Percentiles rank a stretch among this genome's conserved stretches.
phyloP scores from a whole-genome alignment of 1,140 invertebrate genomes.

The Drosophila parvula region DNA sequence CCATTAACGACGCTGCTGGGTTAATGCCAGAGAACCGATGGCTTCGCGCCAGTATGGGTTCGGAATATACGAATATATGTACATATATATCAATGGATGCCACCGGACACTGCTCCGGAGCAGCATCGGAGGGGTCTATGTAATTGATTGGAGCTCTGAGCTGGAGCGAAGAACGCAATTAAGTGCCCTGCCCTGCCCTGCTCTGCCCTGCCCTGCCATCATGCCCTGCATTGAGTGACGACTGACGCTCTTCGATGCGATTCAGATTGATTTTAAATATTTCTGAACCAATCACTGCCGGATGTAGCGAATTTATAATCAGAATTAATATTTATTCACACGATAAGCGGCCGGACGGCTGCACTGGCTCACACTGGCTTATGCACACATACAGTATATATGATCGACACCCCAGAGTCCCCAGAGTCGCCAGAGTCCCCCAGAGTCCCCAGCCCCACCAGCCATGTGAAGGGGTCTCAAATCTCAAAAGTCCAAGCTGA shows the following conservation, averaged over 20 bases:
- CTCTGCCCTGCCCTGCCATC: constrained; percentile 1
- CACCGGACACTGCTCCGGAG: background rate
- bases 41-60: constrained; percentile 5
- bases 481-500: constrained; percentile 38
- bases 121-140: constrained; percentile 19
- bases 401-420: background rate
- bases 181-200: constrained; percentile 26
- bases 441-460: background rate
- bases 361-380: constrained; percentile 13
- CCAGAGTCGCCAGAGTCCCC: too few relatives aligned
- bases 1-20: constrained; percentile 55
- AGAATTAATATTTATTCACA: constrained; percentile 35
- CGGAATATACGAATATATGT: constrained; percentile 8
- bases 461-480: constrained; percentile 8
- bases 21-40: constrained; percentile 33
- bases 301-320: constrained; percentile 57
- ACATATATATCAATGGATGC: constrained; percentile 8
- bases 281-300: constrained; percentile 36
- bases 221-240: too few relatives aligned
- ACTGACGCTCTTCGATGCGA: constrained; percentile 31
- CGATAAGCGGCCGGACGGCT: constrained; percentile 35
- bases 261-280: constrained; percentile 26
- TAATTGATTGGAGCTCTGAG: constrained; percentile 57
- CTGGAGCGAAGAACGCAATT: constrained; percentile 54
- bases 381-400: constrained; percentile 21